Percentiles rank a stretch among this genome's conserved stretches.
Evolutionary conservation across 1,140 invertebrate species (phyloP).

Genomic region (Aphelenchoides fujianensis): DNA sequence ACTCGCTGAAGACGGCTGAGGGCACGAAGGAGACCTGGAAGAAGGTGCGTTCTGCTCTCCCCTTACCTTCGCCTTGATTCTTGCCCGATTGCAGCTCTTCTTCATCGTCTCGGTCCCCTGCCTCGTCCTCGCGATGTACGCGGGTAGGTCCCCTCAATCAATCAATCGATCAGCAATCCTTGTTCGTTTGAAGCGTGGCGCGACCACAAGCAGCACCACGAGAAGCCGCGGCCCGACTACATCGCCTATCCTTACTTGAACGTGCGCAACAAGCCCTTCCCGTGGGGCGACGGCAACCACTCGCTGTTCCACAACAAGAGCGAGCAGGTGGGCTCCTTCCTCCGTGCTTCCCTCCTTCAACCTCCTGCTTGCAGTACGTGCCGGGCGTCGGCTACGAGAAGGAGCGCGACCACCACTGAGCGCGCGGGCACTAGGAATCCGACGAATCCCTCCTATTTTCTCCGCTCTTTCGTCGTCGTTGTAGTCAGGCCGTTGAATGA

Average conservation of each 20-base stretch:
- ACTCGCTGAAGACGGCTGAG: slow-evolving; percentile 1
- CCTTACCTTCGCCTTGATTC: too few species aligned
- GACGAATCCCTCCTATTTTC: too few species aligned
- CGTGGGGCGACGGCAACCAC: slow-evolving; percentile 64
- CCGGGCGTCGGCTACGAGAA: slow-evolving; percentile 46
- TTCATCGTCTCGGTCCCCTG: slow-evolving; percentile 27
- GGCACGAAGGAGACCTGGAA: slow-evolving; percentile 32
- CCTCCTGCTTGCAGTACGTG: slow-evolving; percentile 27
- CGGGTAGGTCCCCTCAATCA: too few species aligned
- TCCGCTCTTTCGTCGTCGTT: too few species aligned
- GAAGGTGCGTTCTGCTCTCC: slow-evolving; percentile 33
- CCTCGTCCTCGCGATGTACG: slow-evolving; percentile 27
- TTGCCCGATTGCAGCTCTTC: too few species aligned
- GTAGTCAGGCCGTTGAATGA: too few species aligned
- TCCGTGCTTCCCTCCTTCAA: slow-evolving; percentile 9
- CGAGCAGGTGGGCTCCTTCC: not conserved
- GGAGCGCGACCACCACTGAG: slow-evolving; percentile 15
- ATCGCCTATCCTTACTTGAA: slow-evolving; percentile 42
- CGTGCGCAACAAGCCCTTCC: slow-evolving; percentile 58
- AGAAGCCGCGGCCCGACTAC: slow-evolving; percentile 33
- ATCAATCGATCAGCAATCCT: too few species aligned
- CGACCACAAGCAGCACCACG: slow-evolving; percentile 36
- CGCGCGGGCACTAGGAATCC: too few species aligned
- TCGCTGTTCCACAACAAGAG: slow-evolving; percentile 61
- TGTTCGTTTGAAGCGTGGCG: too few species aligned